Percentiles rank a stretch among this genome's conserved stretches.
Evolutionary conservation across 2,888 invertebrate species (phyloP).

Genomic region (Parnassius glacialis): DNA sequence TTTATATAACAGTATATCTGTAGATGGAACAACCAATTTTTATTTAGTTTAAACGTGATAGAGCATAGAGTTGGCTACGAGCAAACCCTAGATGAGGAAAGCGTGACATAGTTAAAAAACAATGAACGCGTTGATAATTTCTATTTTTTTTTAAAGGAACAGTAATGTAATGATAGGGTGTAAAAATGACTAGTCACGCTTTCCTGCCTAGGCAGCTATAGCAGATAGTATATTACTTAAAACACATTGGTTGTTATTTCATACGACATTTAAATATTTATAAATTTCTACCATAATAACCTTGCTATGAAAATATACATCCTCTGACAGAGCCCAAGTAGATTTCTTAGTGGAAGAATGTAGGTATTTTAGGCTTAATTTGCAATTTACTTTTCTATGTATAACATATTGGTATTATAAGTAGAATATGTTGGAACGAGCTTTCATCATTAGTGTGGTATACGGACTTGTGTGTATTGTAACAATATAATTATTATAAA

Average conservation of each 20-base stretch:
- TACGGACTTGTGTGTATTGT: slow-evolving; percentile 40
- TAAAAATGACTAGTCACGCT: no score
- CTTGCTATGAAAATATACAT: slow-evolving; percentile 7
- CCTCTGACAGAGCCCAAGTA: slow-evolving; percentile 10
- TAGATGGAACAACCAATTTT: neutral
- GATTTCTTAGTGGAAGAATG: slow-evolving; percentile 32
- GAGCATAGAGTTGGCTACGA: neutral
- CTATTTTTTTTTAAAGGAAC: no score
- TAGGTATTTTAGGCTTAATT: slow-evolving; percentile 45
- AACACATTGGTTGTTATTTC: no score
- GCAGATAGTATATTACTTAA: no score
- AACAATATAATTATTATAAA: slow-evolving; percentile 54
- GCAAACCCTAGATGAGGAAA: neutral
- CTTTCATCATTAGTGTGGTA: slow-evolving; percentile 76
- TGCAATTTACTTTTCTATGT: slow-evolving; percentile 51
- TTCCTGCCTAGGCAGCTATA: no score
- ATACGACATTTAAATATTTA: no score
- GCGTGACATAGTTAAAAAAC: neutral
- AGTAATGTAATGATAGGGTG: no score
- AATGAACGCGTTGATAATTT: no score
- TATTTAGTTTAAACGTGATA: neutral
- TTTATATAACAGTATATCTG: slow-evolving; percentile 6
- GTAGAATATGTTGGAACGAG: slow-evolving; percentile 73
- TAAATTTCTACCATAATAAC: neutral
- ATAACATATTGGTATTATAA: slow-evolving; percentile 37